Evolutionary conservation across 2,797 vertebrate species (phyloP).

Genomic region (Menidia menidia): DNA sequence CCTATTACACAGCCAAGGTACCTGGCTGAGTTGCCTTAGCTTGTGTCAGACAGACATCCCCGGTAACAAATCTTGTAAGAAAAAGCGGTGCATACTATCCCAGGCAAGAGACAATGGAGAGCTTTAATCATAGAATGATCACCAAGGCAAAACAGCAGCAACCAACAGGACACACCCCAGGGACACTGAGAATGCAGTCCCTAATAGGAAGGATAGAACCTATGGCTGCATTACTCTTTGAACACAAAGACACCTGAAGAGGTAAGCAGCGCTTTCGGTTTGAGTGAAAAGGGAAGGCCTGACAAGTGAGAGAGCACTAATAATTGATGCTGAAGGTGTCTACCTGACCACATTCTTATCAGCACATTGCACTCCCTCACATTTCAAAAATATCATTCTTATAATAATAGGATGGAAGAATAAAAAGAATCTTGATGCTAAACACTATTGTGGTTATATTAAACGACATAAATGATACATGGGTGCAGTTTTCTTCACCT

Average conservation of each 20-base stretch:
- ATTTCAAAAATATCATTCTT: conserved; percentile 6
- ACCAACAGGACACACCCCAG: conserved; percentile 61
- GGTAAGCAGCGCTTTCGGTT: conserved; percentile 50
- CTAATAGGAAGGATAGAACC: conserved; percentile 62
- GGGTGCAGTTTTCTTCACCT: neutral
- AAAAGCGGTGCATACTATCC: conserved; percentile 42
- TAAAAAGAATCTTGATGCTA: conserved; percentile 3
- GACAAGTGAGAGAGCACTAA: conserved; percentile 62
- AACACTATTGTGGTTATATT: conserved; percentile 4
- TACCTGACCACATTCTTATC: conserved; percentile 4
- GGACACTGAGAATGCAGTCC: conserved; percentile 51
- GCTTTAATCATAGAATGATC: conserved; percentile 75
- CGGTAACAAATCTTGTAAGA: conserved; percentile 60
- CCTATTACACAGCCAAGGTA: conserved; percentile 63
- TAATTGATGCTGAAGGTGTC: conserved; percentile 50
- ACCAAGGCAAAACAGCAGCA: conserved; percentile 62
- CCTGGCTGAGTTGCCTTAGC: conserved; percentile 60
- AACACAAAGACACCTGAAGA: conserved; percentile 73
- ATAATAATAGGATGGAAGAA: neutral
- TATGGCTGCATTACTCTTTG: conserved; percentile 67
- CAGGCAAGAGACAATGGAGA: conserved; percentile 50
- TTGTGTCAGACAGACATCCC: conserved; percentile 59
- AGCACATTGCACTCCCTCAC: neutral
- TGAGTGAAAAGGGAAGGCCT: conserved; percentile 56
- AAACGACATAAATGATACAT: conserved; percentile 4